Conservation (phyloP, 2,113 vertebrate species). For the Lepisosteus oculatus region DNA sequence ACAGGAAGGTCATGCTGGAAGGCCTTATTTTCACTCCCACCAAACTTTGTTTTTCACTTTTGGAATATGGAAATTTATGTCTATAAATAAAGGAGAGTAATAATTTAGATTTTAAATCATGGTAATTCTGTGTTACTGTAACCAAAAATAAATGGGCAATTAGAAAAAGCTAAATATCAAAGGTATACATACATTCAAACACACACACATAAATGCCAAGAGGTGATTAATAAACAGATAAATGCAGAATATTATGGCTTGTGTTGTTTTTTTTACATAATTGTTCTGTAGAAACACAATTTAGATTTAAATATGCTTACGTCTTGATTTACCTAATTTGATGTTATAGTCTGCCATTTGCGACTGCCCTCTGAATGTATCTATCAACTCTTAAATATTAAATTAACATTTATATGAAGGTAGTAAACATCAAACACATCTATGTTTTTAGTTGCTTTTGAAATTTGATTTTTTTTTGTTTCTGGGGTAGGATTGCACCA, state of each 20-base stretch:
- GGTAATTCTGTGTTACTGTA: constrained; percentile 65
- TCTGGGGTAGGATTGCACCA: too few relatives aligned
- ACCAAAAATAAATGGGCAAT: constrained; percentile 51
- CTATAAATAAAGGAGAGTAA: constrained; percentile 52
- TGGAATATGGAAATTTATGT: constrained; percentile 54
- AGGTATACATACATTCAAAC: constrained; percentile 45
- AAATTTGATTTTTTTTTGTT: too few relatives aligned
- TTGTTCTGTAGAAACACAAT: not conserved
- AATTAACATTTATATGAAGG: too few relatives aligned
- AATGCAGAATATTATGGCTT: constrained; percentile 35
- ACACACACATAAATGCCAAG: constrained; percentile 43
- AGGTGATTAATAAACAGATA: constrained; percentile 67
- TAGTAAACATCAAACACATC: too few relatives aligned
- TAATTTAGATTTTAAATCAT: constrained; percentile 56
- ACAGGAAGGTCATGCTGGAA: constrained; percentile 30
- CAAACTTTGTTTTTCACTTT: constrained; percentile 50
- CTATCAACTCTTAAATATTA: too few relatives aligned
- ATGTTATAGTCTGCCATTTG: too few relatives aligned
- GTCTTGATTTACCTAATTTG: not conserved
- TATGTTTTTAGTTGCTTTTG: too few relatives aligned
- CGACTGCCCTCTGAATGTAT: too few relatives aligned
- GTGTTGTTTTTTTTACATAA: not conserved
- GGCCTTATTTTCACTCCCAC: constrained; percentile 52
- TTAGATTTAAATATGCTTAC: not conserved
- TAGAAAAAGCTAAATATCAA: constrained; percentile 48